A percentile compares a stretch with the other conserved stretches of the same genome.
Evolutionary conservation across 2,113 vertebrate genomes (phyloP).

Genomic region (Nicator chloris): DNA sequence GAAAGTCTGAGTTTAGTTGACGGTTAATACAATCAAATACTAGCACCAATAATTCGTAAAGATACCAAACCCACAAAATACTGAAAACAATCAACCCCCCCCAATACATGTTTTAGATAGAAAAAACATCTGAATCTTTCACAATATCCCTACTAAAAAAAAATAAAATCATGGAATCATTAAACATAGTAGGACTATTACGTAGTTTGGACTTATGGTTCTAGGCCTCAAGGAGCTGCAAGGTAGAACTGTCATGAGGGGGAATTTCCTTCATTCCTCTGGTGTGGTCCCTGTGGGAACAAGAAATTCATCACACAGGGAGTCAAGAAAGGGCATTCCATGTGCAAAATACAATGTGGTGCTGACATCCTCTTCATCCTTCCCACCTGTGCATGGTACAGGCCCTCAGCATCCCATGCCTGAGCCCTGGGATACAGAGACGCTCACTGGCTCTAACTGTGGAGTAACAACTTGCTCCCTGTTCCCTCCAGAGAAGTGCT

Average conservation of each 20-base stretch:
- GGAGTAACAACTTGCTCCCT: neutral
- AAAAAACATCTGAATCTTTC: neutral
- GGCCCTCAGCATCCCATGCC: neutral
- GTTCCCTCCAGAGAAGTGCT: neutral
- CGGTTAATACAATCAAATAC: neutral
- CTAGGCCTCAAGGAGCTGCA: neutral
- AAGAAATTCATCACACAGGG: neutral
- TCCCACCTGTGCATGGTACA: neutral
- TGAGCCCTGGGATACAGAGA: neutral
- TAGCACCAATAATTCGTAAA: neutral
- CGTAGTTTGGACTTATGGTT: neutral
- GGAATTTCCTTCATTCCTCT: neutral
- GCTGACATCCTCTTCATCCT: neutral
- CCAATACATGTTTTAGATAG: neutral
- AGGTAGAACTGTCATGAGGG: neutral
- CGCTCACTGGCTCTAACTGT: neutral
- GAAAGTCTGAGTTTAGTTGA: neutral
- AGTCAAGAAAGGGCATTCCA: neutral
- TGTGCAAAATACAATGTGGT: neutral
- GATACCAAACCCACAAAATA: neutral
- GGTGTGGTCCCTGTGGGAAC: neutral
- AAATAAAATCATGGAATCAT: neutral
- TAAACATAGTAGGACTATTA: neutral
- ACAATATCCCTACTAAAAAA: neutral
- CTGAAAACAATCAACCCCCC: neutral